Evolutionary conservation across 1,140 invertebrate genomes (phyloP), one percentile per base, ranked within the genome.

Genomic region (Drosophila insularis): DNA sequence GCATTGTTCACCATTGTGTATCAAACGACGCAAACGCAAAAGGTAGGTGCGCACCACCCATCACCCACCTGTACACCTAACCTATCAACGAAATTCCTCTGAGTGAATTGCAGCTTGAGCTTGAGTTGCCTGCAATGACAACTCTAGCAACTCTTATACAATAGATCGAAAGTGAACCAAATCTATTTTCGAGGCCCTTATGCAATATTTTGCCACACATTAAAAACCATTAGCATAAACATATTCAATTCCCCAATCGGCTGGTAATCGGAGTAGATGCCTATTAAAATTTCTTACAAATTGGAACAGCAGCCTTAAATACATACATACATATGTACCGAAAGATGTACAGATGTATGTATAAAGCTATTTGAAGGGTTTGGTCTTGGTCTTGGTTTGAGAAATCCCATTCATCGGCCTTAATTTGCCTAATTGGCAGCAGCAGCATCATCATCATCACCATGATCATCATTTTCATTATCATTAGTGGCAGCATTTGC

Each of bases 191-290:
- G 32, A 43, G 4, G 23, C 39, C 7, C 7, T 43, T 61, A 61
- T 61, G 59, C 37, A 58, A 58, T 17, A 50, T 50, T 46, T 50
- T 50, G 43, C 17, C 43, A 50, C 31, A 14, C 67, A 68, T 50
- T 39, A 17, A 60, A 43, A 17, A 60, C 40, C 64, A 80, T 84
- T 84, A 84, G 82, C 80, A 84, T 85, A 86, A 86, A 50, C 17
- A 50, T 35, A 35, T 74, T 76, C 73, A 76, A 76, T 76, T 66
- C 73, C 54, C 27, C 60, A 35, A 58, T 58, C 43, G 43, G 17
- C 43, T 11, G 55, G 55, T 58, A 58, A 58, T 35, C 55, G 55
- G 55, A 58, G 55, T 35, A 58, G 55, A 58, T 63, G 74, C 53
- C 74, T 70, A 69, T 43, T 56, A 50, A 69, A 68, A 75, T 75